Conservation (phyloP, 2,888 invertebrate genomes). For the Philereme vetulata region DNA sequence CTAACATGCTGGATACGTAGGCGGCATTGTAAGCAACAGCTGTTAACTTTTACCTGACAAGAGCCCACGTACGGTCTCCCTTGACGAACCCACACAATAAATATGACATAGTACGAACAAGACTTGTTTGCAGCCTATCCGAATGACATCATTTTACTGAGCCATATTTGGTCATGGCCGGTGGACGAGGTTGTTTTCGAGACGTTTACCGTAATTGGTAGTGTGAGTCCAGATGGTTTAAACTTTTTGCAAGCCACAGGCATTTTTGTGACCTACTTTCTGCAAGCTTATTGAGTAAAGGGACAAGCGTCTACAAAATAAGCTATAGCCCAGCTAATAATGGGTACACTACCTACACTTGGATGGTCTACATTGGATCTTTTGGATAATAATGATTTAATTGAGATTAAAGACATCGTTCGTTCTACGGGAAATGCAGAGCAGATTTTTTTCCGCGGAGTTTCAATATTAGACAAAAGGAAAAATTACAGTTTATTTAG, state of each 20-base stretch:
- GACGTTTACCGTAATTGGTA: constrained; percentile 36
- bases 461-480: too few relatives aligned
- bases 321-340: too few relatives aligned
- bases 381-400: too few relatives aligned
- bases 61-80: constrained; percentile 34
- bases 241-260: constrained; percentile 24
- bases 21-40: background rate
- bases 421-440: too few relatives aligned
- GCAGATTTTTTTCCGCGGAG: too few relatives aligned
- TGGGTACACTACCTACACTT: too few relatives aligned
- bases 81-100: constrained; percentile 39
- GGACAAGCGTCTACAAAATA: too few relatives aligned
- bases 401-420: too few relatives aligned
- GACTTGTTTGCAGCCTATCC: constrained; percentile 10
- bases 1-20: constrained; percentile 3
- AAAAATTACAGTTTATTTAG: too few relatives aligned
- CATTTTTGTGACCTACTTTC: constrained; percentile 29
- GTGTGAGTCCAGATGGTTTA: constrained; percentile 21
- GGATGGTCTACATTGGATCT: too few relatives aligned
- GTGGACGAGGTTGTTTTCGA: constrained; percentile 28
- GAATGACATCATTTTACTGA: constrained; percentile 49
- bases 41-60: constrained; percentile 20
- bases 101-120: constrained; percentile 17
- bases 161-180: constrained; percentile 44
- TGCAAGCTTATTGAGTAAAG: background rate